A percentile compares a stretch with the other conserved stretches of the same genome.
Evolutionary conservation across 2,888 invertebrate genomes (phyloP).

Genomic region (Sarcophaga variegata): DNA sequence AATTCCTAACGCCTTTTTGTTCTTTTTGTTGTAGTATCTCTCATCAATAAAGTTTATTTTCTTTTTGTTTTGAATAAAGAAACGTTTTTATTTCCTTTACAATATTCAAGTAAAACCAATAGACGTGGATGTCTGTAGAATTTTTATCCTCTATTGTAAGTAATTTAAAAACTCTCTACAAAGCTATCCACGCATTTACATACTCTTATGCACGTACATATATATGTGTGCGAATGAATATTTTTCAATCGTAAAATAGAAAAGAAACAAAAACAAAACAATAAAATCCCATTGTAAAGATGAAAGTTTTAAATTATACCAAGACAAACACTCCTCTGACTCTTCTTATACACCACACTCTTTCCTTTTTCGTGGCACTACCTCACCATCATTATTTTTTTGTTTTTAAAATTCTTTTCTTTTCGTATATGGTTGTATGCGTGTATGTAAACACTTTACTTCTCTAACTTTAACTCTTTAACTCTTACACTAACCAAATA

Average conservation of each 20-base stretch:
- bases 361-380: not conserved
- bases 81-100: too few species aligned
- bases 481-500: not conserved
- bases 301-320: slow-evolving; percentile 45
- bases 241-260: slow-evolving; percentile 54
- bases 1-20: too few species aligned
- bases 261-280: slow-evolving; percentile 19
- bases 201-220: too few species aligned
- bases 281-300: slow-evolving; percentile 63
- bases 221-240: not conserved
- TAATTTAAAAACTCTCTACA: too few species aligned
- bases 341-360: not conserved
- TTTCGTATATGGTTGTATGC: too few species aligned
- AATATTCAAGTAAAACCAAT: too few species aligned
- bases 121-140: too few species aligned
- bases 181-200: not conserved
- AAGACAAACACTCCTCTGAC: not conserved
- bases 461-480: not conserved
- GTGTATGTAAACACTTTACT: not conserved
- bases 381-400: not conserved
- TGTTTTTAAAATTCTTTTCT: not conserved
- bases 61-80: too few species aligned
- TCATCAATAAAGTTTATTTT: too few species aligned
- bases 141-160: too few species aligned
- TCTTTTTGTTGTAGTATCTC: too few species aligned